phyloP scores from a whole-genome alignment of 2,888 invertebrate genomes.

The Stenurella melanura region DNA sequence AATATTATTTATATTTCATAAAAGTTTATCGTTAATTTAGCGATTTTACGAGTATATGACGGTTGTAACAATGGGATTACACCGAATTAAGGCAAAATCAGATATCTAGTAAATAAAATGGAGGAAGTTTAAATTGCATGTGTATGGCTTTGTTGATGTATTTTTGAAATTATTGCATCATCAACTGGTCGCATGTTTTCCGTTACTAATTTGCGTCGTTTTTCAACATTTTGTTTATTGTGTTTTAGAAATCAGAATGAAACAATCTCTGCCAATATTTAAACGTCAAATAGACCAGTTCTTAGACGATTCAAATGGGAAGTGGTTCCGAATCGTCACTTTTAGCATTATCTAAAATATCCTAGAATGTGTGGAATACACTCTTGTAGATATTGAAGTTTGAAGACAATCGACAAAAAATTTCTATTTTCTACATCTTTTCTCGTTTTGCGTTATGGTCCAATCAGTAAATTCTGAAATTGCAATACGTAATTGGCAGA shows the following conservation, averaged over 20 bases:
- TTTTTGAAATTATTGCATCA: conserved; percentile 7
- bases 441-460: no score
- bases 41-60: background rate
- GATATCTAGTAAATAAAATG: background rate
- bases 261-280: background rate
- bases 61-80: background rate
- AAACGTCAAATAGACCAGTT: no score
- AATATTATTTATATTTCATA: background rate
- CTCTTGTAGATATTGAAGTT: no score
- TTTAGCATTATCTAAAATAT: no score
- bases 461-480: no score
- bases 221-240: no score
- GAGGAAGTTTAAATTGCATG: background rate
- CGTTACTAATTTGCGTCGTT: background rate
- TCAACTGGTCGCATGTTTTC: background rate
- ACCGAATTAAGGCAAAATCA: background rate
- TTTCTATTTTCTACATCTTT: no score
- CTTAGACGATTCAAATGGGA: no score
- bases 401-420: no score
- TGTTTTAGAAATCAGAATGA: background rate
- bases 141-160: background rate
- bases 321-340: no score
- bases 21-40: background rate
- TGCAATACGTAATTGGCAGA: no score
- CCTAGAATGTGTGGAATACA: no score